Percentiles rank a stretch among this genome's conserved stretches.
Conservation (phyloP, 2,888 invertebrate genomes). For the Amorpha juglandis region DNA sequence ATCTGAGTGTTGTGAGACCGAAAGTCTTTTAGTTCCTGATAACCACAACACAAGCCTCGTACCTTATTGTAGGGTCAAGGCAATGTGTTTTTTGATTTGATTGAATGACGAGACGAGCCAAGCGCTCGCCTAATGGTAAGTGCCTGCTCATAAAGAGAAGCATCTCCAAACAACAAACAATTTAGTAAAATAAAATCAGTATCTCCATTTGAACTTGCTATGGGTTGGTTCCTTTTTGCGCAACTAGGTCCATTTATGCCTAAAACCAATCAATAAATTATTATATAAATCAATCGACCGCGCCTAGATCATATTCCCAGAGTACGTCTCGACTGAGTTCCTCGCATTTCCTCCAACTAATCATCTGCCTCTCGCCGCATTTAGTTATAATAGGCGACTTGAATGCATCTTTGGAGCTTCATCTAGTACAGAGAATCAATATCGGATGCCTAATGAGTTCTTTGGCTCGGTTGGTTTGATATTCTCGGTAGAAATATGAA, state of each 20-base stretch:
- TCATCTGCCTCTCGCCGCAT: conserved; percentile 16
- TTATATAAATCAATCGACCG: not conserved
- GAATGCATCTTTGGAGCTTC: conserved; percentile 12
- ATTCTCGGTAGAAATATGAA: not conserved
- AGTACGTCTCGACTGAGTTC: not conserved
- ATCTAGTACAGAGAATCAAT: not conserved
- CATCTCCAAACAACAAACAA: too few species aligned
- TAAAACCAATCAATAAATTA: not conserved
- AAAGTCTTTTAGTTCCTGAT: too few species aligned
- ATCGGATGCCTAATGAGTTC: not conserved
- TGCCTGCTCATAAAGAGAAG: too few species aligned
- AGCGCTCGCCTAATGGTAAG: too few species aligned
- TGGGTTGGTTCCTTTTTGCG: too few species aligned
- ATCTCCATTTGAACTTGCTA: too few species aligned
- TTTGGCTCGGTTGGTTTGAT: not conserved
- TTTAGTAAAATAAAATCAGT: too few species aligned
- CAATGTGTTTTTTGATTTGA: not conserved
- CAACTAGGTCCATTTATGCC: not conserved
- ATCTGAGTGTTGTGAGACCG: too few species aligned
- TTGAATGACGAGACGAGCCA: too few species aligned
- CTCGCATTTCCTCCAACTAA: conserved; percentile 17
- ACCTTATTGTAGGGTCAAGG: too few species aligned
- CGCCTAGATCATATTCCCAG: not conserved
- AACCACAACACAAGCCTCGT: too few species aligned
- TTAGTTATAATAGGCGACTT: conserved; percentile 18